Base-by-base conservation (phyloP, 2,797 vertebrate species). In the Pipistrellus nathusii region DNA sequence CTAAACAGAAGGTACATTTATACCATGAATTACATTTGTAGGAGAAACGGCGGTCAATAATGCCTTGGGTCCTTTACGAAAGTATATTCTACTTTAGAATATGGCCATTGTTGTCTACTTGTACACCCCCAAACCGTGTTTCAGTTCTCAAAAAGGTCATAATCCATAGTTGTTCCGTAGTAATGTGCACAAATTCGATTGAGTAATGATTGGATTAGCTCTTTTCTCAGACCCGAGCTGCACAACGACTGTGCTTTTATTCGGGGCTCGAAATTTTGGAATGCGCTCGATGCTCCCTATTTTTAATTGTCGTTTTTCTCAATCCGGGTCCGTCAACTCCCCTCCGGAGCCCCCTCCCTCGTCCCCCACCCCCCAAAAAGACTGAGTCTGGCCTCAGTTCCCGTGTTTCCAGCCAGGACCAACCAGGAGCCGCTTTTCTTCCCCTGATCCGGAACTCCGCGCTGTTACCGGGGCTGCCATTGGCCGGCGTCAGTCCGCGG, bases 401-500 rank as follows among this genome's bases (percentile, higher is more conserved):
- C 98, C 97, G 97, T 97, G 97, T 98, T 98, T 96, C 83, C 95
- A 94, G 88, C 82, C 77, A 80, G 91, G 91, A 88, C 99, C 98
- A 99, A 99, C 99, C 98, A 98, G 96, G 97, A 86, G 38, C 78
- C 91, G 59, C 75, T 84, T 96, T 95, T 83, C 93, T 97, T 95
- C 92, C 91, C 88, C 82, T 76, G 82, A 97, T 98, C 97, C 91
- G 88, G 96, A 96, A 98, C 87, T 89, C 48, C 84, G 17, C 30
- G 93, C 95, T 98, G 94, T 90, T 95, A 98, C 86, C 94, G 87
- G 97, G 72, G 23, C 93, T 96, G 87, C 97, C 68, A 99, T 99
- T 99, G 98, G 99, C 97, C 97, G 75, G 8, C 98, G 97, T 95
- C 84, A 97, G 91, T 97, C 97, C 96, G 98, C 91, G 98, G 94